Evolutionary conservation across 2,888 invertebrate species (phyloP).

Genomic region (Lasioglossum malachurum): DNA sequence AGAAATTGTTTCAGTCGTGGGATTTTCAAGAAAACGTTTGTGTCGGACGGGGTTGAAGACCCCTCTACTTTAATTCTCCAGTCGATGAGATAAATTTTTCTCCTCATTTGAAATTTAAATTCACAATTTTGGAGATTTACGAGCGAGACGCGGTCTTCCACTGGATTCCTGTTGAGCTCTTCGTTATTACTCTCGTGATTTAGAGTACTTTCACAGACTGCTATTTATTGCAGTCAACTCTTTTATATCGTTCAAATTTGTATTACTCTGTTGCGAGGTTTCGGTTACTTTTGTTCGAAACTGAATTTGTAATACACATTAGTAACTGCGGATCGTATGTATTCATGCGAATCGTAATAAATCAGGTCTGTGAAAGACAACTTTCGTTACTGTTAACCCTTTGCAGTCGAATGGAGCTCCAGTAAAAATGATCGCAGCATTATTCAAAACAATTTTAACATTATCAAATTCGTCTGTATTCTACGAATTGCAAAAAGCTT

Average conservation of each 20-base stretch:
- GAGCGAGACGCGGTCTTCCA: background rate
- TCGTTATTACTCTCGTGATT: background rate
- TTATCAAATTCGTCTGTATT: no score
- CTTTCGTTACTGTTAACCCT: no score
- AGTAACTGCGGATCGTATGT: no score
- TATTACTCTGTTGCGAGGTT: background rate
- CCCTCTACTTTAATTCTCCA: background rate
- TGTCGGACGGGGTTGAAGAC: background rate
- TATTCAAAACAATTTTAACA: no score
- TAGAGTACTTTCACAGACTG: background rate
- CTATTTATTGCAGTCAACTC: background rate
- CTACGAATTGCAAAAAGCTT: no score
- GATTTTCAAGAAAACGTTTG: background rate
- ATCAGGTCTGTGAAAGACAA: background rate
- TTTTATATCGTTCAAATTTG: background rate
- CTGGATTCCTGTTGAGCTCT: conserved; percentile 6
- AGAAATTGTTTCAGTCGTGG: background rate
- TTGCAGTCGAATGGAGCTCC: no score
- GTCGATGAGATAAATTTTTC: conserved; percentile 6
- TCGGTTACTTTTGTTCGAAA: background rate
- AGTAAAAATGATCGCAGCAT: no score
- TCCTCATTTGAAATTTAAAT: conserved; percentile 6
- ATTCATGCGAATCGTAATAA: no score
- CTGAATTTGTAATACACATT: background rate
- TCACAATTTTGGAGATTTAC: conserved; percentile 1